Evolutionary conservation across 2,113 vertebrate species (phyloP), one percentile per base, ranked within the genome.

Genomic region (Gorsachius goisagi): DNA sequence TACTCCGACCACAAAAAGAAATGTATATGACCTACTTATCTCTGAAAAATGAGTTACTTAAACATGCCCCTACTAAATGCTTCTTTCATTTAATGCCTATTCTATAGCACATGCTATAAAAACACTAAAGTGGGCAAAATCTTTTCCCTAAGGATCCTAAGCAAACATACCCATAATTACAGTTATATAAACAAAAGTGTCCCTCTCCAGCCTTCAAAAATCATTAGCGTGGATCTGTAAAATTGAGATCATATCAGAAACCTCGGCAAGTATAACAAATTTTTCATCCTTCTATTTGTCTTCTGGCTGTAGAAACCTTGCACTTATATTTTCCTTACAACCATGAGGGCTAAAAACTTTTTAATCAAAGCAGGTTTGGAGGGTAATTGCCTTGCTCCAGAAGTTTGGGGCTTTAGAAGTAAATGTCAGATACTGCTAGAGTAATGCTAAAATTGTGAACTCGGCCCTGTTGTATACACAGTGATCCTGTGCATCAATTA

Each of bases 181-280:
- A 86, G 55, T 94, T 90, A 58, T 93, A 75, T 89, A 94, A 93
- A 97, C 90, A 93, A 62, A 93, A 93, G 9, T 85, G 76, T 92
- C 86, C 94, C 73, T 95, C 55, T 87, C 53, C 50, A 96, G 74
- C 89, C 86, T 89, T 95, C 92, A 95, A 79, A 93, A 96, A 93
- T 79, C 86, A 91, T 97, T 94, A 95, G 15, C 0, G 0, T 87
- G 45, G 73, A 93, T 90, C 85, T 92, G 39, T 82, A 93, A 94
- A 78, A 82, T 12, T 49, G 28, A 94, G 73, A 96, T 91, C 41
- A 15, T 85, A 88, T 87, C 89, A 95, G 94, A 91, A 95, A 82
- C 53, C 23, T 88, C 17, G 1, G 66, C 69, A 94, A 93, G 32
- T 73, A 35, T 41, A 79, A 91, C 66, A 82, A 12, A 35, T 49